These are phyloP conservation scores for Hippocampus zosterae DNA, from an alignment of 2,113 vertebrate species.

Conservation along the genomic window DNA sequence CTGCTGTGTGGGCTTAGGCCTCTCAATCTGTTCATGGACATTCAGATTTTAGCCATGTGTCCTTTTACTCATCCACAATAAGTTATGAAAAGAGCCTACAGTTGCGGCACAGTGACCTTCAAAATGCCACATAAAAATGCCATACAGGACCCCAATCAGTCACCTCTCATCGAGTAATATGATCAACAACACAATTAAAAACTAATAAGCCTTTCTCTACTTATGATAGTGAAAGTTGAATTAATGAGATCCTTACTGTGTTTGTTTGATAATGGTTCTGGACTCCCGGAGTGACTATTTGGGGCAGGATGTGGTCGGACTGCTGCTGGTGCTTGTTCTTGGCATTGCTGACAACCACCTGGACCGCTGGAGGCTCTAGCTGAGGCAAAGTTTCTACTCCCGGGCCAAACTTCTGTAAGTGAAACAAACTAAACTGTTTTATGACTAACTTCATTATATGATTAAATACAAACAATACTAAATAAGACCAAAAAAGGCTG, in stretches of 20 bases:
- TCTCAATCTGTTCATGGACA: slow-evolving; percentile 71
- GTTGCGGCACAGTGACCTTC: neutral
- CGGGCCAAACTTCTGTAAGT: slow-evolving; percentile 71
- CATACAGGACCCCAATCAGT: neutral
- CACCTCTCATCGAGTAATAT: neutral
- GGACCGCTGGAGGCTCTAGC: slow-evolving; percentile 76
- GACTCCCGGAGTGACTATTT: slow-evolving; percentile 71
- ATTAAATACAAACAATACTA: neutral
- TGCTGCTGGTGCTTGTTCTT: slow-evolving; percentile 65
- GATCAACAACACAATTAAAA: neutral
- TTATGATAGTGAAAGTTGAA: neutral
- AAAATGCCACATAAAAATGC: neutral
- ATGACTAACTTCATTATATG: neutral
- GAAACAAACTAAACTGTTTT: slow-evolving; percentile 1
- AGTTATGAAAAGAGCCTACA: neutral
- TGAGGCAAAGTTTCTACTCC: slow-evolving; percentile 73
- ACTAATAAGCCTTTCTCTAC: neutral
- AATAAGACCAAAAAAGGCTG: too few species aligned
- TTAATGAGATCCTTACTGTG: slow-evolving; percentile 59
- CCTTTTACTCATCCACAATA: neutral
- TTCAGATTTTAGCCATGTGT: slow-evolving; percentile 3
- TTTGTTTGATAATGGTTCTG: slow-evolving; percentile 66
- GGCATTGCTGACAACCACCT: slow-evolving; percentile 72
- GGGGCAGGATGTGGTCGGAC: slow-evolving; percentile 75
- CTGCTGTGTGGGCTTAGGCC: slow-evolving; percentile 54